Evolutionary conservation across 2,797 vertebrate species (phyloP).

Genomic region (Megaceryle alcyon): DNA sequence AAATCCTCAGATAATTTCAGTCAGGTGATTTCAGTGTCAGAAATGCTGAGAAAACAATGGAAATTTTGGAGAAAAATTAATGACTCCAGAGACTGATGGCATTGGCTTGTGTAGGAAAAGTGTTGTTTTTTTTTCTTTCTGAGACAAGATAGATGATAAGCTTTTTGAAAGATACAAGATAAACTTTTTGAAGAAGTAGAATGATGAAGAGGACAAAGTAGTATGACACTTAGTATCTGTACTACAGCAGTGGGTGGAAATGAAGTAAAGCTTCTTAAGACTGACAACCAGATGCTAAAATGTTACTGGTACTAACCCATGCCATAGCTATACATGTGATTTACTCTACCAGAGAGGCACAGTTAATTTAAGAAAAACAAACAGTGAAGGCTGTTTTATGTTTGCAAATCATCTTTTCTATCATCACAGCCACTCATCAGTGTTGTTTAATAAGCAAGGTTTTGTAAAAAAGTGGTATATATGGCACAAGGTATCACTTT

Average conservation of each 20-base stretch:
- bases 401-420: not conserved
- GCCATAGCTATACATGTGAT: not conserved
- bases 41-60: not conserved
- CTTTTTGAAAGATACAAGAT: not conserved
- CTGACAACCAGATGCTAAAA: not conserved
- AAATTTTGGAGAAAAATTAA: not conserved
- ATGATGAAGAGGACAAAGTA: not conserved
- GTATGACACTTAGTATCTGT: not conserved
- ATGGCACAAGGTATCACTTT: not conserved
- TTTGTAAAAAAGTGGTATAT: not conserved
- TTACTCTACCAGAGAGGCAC: not conserved
- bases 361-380: not conserved
- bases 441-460: not conserved
- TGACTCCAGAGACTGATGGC: not conserved
- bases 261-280: not conserved
- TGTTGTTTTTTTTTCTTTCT: not conserved
- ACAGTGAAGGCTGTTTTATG: not conserved
- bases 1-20: not conserved
- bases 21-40: not conserved
- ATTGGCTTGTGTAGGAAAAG: not conserved
- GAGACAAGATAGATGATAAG: not conserved
- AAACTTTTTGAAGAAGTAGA: not conserved
- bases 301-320: not conserved
- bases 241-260: not conserved
- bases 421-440: not conserved